Evolutionary conservation across 2,888 invertebrate species (phyloP).

Genomic region (Pachycephus smyrnensis): DNA sequence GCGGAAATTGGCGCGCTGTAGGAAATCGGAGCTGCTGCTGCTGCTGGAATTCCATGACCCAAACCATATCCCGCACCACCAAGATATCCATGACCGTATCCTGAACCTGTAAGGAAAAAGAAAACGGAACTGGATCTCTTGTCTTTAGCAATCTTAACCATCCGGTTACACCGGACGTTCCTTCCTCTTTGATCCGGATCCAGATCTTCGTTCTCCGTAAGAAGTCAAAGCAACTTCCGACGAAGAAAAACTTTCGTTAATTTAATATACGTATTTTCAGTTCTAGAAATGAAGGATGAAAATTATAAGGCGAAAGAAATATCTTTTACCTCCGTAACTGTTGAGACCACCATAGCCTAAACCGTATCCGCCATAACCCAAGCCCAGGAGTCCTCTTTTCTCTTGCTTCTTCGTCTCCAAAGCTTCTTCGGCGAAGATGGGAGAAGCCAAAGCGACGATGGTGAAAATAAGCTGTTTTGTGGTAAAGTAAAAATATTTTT

Average conservation of each 20-base stretch:
- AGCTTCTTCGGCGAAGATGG: constrained; percentile 46
- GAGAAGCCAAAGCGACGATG: constrained; percentile 44
- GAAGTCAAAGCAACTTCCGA: neutral
- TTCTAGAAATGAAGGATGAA: neutral
- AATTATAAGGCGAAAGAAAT: neutral
- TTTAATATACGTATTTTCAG: neutral
- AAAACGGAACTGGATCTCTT: neutral
- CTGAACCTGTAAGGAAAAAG: constrained; percentile 15
- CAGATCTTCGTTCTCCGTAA: neutral
- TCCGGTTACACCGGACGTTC: neutral
- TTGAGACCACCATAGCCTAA: constrained; percentile 25
- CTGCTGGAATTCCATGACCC: constrained; percentile 35
- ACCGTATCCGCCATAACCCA: constrained; percentile 37
- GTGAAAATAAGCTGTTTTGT: constrained; percentile 39
- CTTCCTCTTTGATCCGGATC: neutral
- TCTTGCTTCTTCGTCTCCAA: constrained; percentile 46
- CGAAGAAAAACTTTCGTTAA: neutral
- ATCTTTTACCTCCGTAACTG: constrained; percentile 20
- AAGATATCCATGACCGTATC: constrained; percentile 28
- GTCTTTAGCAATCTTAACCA: neutral
- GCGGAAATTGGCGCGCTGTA: constrained; percentile 29
- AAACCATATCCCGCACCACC: constrained; percentile 16
- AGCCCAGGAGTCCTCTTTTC: constrained; percentile 46
- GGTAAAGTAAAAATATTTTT: neutral
- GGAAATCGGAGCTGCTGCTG: constrained; percentile 21